phyloP scores from a whole-genome alignment of 2,888 invertebrate species.

The Sinodicranocentrus sp. region DNA sequence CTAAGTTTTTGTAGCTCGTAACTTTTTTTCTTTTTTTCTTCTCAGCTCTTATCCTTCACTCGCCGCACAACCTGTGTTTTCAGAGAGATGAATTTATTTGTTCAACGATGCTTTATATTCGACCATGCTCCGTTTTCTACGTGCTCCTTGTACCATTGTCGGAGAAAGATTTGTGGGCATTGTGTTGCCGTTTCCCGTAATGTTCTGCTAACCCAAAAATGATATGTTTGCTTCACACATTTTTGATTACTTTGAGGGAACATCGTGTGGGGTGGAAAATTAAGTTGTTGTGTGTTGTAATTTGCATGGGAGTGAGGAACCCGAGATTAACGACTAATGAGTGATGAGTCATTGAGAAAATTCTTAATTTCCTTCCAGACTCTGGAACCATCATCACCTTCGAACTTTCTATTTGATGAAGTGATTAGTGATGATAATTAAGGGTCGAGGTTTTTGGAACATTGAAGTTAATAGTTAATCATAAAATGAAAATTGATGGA shows the following conservation, averaged over 20 bases:
- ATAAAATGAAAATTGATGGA: too few species aligned
- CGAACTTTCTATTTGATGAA: too few species aligned
- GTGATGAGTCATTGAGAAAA: too few species aligned
- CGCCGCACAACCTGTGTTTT: slow-evolving; percentile 21
- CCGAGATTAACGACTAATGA: too few species aligned
- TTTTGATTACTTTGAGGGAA: background rate
- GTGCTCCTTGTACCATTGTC: background rate
- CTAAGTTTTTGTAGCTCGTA: slow-evolving; percentile 34
- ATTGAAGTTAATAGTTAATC: too few species aligned
- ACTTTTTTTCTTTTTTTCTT: slow-evolving; percentile 29
- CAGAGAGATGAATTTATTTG: slow-evolving; percentile 50
- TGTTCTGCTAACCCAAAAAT: background rate
- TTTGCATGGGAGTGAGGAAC: too few species aligned
- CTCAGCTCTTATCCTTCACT: slow-evolving; percentile 7
- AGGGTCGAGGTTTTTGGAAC: too few species aligned
- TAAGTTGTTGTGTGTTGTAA: too few species aligned
- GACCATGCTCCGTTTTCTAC: background rate
- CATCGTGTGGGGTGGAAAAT: background rate
- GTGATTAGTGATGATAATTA: too few species aligned
- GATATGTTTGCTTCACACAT: background rate
- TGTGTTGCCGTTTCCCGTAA: background rate
- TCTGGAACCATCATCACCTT: too few species aligned
- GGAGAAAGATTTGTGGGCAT: slow-evolving; percentile 13
- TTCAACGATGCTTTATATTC: slow-evolving; percentile 27
- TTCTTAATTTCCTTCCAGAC: too few species aligned